Conservation (phyloP, 2,113 vertebrate species). For the Myanophis thanlyinensis region DNA sequence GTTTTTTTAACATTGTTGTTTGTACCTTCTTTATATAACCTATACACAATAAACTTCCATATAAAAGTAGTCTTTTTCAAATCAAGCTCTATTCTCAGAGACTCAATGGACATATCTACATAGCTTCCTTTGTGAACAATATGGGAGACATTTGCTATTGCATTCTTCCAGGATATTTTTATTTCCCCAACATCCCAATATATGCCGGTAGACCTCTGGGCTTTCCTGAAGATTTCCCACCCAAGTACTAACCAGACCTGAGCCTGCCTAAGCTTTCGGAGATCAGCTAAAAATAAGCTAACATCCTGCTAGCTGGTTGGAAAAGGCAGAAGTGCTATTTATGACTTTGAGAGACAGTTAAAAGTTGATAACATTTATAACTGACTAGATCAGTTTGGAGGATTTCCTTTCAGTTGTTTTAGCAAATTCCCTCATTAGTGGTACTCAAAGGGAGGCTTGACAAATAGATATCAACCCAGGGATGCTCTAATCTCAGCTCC, state of each 20-base stretch:
- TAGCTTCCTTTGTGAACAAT: background rate
- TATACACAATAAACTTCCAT: background rate
- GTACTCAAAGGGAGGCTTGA: background rate
- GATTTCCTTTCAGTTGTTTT: background rate
- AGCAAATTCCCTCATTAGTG: background rate
- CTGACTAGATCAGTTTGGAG: background rate
- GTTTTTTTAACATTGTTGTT: background rate
- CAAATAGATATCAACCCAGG: background rate
- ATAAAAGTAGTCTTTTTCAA: background rate
- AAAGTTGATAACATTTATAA: background rate
- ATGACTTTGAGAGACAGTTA: background rate
- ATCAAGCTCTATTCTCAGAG: background rate
- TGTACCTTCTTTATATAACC: background rate
- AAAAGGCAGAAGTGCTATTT: background rate
- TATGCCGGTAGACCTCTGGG: background rate
- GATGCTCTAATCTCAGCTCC: background rate
- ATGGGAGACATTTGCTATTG: background rate
- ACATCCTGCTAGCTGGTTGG: background rate
- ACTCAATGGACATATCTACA: background rate
- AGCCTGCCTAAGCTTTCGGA: background rate
- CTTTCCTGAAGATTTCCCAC: background rate
- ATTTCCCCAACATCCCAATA: background rate
- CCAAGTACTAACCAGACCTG: background rate
- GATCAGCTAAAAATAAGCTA: background rate
- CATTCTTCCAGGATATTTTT: background rate